Percentiles rank a stretch among this genome's conserved stretches.
Conservation (phyloP, 1,140 invertebrate genomes). For the Notospermus geniculatus region DNA sequence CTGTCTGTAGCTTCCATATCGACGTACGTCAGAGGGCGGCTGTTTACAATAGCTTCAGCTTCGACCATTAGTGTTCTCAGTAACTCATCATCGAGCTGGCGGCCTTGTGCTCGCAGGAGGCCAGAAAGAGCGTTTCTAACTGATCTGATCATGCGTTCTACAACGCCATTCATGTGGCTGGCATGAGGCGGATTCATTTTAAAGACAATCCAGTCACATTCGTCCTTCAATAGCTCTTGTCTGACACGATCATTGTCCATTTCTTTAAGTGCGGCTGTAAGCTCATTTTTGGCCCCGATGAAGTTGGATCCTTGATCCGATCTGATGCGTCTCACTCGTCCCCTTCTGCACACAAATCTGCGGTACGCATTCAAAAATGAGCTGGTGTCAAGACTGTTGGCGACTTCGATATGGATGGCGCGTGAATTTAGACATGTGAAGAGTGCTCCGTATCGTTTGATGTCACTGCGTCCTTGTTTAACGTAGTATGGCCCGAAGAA, state of each 20-base stretch:
- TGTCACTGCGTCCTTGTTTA: conserved; percentile 5
- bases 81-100: conserved; percentile 8
- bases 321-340: conserved; percentile 2
- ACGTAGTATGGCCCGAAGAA: conserved; percentile 16
- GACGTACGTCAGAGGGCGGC: neutral
- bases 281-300: neutral
- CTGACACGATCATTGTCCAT: neutral
- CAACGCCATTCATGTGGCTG: too few species aligned
- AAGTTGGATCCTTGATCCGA: conserved; percentile 10
- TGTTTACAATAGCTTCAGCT: conserved; percentile 6
- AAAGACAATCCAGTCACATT: too few species aligned
- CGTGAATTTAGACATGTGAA: too few species aligned
- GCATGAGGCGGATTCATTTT: too few species aligned
- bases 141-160: conserved; percentile 3
- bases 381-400: too few species aligned
- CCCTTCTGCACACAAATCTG: too few species aligned
- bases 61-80: conserved; percentile 12
- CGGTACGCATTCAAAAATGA: too few species aligned
- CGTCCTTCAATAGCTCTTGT: too few species aligned
- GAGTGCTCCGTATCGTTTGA: conserved; percentile 9
- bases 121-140: neutral
- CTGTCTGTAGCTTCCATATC: neutral
- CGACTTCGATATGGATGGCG: conserved; percentile 7
- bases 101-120: neutral
- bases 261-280: conserved; percentile 6